Percentiles rank a stretch among this genome's conserved stretches.
Conservation (phyloP, 1,140 invertebrate species). For the Mactra quadrangularis region DNA sequence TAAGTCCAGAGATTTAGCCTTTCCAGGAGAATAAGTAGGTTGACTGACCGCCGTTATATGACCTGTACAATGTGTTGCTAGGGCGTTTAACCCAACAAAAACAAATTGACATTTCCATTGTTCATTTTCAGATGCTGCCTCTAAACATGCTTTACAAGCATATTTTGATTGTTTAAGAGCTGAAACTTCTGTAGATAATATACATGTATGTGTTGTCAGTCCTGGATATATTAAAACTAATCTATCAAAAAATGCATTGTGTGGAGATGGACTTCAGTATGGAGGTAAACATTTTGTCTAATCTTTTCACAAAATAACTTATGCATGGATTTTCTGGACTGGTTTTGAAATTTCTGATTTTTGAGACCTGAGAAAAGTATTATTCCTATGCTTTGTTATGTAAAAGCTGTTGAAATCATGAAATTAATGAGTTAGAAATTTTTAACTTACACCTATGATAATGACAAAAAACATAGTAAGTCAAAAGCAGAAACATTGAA, state of each 20-base stretch:
- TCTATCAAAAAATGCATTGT: slow-evolving; percentile 94
- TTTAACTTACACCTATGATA: too few relatives aligned
- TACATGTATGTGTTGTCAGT: slow-evolving; percentile 92
- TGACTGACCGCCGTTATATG: too few relatives aligned
- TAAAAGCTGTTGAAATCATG: too few relatives aligned
- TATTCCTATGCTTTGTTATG: slow-evolving; percentile 7
- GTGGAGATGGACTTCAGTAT: slow-evolving; percentile 89
- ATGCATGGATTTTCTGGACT: neutral
- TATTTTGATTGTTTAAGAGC: slow-evolving; percentile 83
- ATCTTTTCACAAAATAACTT: neutral
- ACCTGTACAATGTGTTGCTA: too few relatives aligned
- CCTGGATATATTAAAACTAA: slow-evolving; percentile 96
- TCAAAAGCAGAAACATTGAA: too few relatives aligned
- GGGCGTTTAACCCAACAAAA: too few relatives aligned
- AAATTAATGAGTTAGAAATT: too few relatives aligned
- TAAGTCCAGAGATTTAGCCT: too few relatives aligned
- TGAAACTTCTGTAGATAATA: slow-evolving; percentile 88
- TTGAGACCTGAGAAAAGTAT: neutral
- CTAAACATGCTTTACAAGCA: slow-evolving; percentile 94
- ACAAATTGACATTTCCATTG: too few relatives aligned
- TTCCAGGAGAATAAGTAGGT: too few relatives aligned
- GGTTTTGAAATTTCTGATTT: too few relatives aligned
- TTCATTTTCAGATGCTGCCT: slow-evolving; percentile 90
- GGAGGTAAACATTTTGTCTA: slow-evolving; percentile 87
- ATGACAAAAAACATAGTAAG: too few relatives aligned